Evolutionary conservation across 2,888 invertebrate species (phyloP).

Genomic region (Theodoxus fluviatilis): DNA sequence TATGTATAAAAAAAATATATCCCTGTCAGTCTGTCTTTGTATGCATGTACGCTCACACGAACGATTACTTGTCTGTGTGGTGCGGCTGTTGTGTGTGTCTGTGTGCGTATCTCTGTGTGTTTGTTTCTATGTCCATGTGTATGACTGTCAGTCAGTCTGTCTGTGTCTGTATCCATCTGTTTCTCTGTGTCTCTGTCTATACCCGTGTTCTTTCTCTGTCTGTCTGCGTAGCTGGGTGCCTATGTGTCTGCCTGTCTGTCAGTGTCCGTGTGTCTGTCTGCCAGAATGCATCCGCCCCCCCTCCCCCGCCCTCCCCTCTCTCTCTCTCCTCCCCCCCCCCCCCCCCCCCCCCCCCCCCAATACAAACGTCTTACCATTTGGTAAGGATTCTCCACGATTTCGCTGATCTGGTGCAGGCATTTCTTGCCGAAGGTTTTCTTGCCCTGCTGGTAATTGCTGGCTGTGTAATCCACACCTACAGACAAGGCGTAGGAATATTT

Average conservation of each 20-base stretch:
- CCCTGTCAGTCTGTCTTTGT: too few species aligned
- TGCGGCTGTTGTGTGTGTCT: constrained; percentile 7
- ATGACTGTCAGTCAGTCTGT: neutral
- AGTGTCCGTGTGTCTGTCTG: too few species aligned
- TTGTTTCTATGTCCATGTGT: constrained; percentile 8
- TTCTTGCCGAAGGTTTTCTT: constrained; percentile 47
- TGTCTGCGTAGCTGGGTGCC: neutral
- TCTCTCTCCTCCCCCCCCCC: too few species aligned
- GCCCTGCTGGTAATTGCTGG: constrained; percentile 51
- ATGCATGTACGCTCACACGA: too few species aligned
- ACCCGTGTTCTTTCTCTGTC: neutral
- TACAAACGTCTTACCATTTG: constrained; percentile 52
- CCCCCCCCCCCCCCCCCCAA: too few species aligned
- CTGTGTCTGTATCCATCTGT: neutral
- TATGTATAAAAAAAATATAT: too few species aligned
- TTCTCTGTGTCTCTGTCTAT: neutral
- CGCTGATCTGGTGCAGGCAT: constrained; percentile 45
- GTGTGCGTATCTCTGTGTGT: neutral
- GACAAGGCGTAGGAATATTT: neutral
- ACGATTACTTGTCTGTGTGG: constrained; percentile 4
- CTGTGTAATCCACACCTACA: constrained; percentile 54
- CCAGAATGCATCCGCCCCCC: too few species aligned
- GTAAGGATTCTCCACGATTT: constrained; percentile 45
- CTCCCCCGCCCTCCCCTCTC: too few species aligned
- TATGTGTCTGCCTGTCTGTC: too few species aligned